Evolutionary conservation across 2,888 invertebrate species (phyloP), one percentile per base, ranked within the genome.

Genomic region (Cheilosia scutellata): DNA sequence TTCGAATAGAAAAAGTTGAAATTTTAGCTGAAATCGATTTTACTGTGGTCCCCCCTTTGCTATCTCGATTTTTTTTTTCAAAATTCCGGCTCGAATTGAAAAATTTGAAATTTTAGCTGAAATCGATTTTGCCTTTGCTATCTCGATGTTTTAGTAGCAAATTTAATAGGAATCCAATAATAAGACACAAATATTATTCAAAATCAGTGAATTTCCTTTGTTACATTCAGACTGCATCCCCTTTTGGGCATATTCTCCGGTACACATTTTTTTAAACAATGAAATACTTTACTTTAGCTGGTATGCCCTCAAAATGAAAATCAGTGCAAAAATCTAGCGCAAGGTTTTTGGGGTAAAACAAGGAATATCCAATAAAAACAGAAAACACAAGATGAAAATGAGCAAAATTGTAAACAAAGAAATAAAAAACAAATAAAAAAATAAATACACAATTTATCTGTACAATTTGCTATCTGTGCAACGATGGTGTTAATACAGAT

Each of bases 251-350:
- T 20, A 16, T 5, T n/a, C n/a, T 25, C 4, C 11, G 31, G 31
- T 57, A 44, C 31, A 57, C 42, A 33, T 58, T 16, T 44, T 47
- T 20, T 16, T 16, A 7, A 20, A 16, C 47, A 16, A 20, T 20
- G 33, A 25, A 58, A 71, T 25, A 60, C 68, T 68, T 65, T 57
- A 55, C 49, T 76, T 66, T 31, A 60, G 66, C 60, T 60, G 66
- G 47, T 11, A 7, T 44, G 47, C 57, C 60, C 66, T 60, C 49
- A 60, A 68, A 58, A 37, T n/a, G 16, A 62, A 47, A 70, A 62
- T 55, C 77, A 33, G 40, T 55, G 55, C 62, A 44, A 57, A 78
- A 78, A 51, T 78, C 62, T 78, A 71, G 77, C 58, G 37, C 77
- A 78, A 78, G 77, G 77, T 71, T 71, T 55, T 51, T 11, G 20